phyloP scores from a whole-genome alignment of 2,888 invertebrate species.

The Calephelis perditalis region DNA sequence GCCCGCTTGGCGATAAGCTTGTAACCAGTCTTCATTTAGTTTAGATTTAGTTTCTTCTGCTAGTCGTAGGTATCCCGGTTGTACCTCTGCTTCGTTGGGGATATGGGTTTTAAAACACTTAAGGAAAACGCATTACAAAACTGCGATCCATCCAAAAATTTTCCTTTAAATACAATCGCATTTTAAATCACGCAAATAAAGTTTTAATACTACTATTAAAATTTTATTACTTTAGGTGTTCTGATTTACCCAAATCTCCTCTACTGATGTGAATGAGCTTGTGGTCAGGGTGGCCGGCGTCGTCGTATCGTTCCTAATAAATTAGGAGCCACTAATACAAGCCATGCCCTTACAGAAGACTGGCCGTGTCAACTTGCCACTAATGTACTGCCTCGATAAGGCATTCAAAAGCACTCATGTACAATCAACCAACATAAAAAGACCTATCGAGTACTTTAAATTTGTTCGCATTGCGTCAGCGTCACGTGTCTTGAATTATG shows the following conservation, averaged over 20 bases:
- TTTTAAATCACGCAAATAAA: background rate
- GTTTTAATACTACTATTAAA: no score
- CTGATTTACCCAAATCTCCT: slow-evolving; percentile 39
- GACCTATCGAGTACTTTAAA: slow-evolving; percentile 33
- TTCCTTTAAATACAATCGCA: background rate
- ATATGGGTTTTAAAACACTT: slow-evolving; percentile 30
- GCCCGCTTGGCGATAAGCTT: no score
- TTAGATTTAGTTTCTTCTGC: no score
- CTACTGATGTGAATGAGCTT: slow-evolving; percentile 65
- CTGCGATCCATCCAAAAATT: background rate
- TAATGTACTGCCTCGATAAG: slow-evolving; percentile 74
- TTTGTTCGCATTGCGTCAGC: slow-evolving; percentile 27
- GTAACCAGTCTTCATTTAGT: no score
- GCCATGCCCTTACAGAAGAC: slow-evolving; percentile 72
- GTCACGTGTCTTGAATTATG: slow-evolving; percentile 30
- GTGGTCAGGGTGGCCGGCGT: slow-evolving; percentile 73
- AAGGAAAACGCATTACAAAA: background rate
- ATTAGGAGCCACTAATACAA: slow-evolving; percentile 76
- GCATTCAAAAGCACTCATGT: slow-evolving; percentile 68
- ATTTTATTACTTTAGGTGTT: background rate
- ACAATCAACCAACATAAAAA: slow-evolving; percentile 38
- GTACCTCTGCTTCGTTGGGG: no score
- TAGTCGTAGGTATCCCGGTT: slow-evolving; percentile 51
- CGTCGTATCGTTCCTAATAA: slow-evolving; percentile 74
- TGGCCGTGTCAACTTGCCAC: slow-evolving; percentile 69